A percentile compares a stretch with the other conserved stretches of the same genome.
These are phyloP conservation scores for Pseudopipra pipra DNA, from an alignment of 2,113 vertebrate species.

Conservation along the genomic window DNA sequence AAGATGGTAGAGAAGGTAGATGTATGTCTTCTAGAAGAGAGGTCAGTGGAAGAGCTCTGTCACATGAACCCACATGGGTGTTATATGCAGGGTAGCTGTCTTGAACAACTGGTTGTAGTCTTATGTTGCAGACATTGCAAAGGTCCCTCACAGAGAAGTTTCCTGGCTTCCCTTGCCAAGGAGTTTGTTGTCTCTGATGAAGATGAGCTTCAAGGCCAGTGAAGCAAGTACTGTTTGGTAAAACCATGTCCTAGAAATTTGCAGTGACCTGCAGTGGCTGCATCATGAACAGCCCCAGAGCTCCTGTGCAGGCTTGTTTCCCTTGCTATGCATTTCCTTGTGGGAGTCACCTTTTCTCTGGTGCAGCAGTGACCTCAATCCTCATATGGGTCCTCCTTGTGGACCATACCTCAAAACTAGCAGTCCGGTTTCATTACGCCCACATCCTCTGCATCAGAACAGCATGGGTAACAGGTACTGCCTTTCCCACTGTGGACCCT, in stretches of 20 bases:
- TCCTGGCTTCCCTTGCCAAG: background rate
- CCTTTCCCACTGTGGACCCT: background rate
- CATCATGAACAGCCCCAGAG: background rate
- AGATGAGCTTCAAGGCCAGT: background rate
- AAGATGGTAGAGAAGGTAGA: background rate
- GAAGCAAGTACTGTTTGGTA: background rate
- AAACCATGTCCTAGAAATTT: background rate
- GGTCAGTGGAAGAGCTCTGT: background rate
- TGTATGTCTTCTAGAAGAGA: background rate
- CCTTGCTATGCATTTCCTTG: background rate
- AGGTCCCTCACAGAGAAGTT: background rate
- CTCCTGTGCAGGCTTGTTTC: background rate
- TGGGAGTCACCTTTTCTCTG: background rate
- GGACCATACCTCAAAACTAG: background rate
- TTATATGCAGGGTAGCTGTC: background rate
- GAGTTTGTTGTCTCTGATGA: background rate
- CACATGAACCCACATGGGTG: background rate
- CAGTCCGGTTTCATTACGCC: background rate
- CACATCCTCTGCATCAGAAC: background rate
- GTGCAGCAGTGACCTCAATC: background rate
- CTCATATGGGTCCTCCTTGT: background rate
- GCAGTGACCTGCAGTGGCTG: background rate
- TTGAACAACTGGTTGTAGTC: background rate
- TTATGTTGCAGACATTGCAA: accelerated
- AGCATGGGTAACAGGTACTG: background rate